Base-by-base conservation (phyloP, 2,113 vertebrate species). In the Dasypus novemcinctus region DNA sequence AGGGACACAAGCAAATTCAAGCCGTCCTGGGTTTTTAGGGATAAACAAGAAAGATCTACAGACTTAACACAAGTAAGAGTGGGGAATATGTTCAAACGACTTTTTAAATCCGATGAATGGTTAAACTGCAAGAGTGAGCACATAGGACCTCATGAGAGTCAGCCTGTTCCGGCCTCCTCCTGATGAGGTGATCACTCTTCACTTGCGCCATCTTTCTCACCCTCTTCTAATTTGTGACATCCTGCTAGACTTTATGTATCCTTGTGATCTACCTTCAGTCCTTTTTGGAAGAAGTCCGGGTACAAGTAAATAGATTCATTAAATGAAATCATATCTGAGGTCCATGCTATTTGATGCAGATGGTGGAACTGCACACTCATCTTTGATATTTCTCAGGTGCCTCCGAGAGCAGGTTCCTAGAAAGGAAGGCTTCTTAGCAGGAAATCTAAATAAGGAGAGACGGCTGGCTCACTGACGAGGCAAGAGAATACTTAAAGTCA, bases 291-390 rank as follows among this genome's bases (percentile, higher is more conserved):
- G 75, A 87, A 91, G 79, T 54, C 79, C 49, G 49, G 75, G 52
- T 49, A 86, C 69, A 89, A 87, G 89, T 75, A 91, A 94, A 90
- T 83, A 83, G 69, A 79, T 71, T 61, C 74, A 63, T 93, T 93
- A 88, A 43, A 52, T 80, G 61, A 75, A 68, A 41, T 72, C 63
- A 49, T 88, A 59, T 91, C 61, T 82, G 94, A 86, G 93, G 92
- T 94, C 20, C 38, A 18, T 4, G 4, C 59, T 87, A 15, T 78
- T 71, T 7, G 23, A 36, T 74, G 78, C 93, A 92, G 88, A 82
- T 74, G 87, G 76, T 43, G 41, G 90, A 36, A 49, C 88, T 74
- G 20, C 66, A 52, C 27, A 27, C 71, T 82, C 95, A 59, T 12
- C 23, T 2, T 18, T 72, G 94, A 38, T 93, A 85, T 43, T 49